Evolutionary conservation across 2,797 vertebrate genomes (phyloP), one percentile per base, ranked within the genome.

Genomic region (Mus spretus): DNA sequence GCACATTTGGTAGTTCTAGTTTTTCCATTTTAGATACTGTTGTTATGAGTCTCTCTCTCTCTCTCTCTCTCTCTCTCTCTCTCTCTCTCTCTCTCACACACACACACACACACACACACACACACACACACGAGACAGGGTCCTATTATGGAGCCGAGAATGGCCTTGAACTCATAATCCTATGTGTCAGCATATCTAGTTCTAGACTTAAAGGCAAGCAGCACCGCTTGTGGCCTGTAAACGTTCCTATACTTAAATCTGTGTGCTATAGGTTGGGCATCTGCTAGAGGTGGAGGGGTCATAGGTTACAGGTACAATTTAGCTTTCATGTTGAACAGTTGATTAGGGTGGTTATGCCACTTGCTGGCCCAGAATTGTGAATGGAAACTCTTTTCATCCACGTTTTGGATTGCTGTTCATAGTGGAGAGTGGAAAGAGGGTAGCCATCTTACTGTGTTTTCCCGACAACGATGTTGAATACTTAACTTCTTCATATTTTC

Each of bases 11-110:
- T 84, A 6, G 44, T 96, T 92, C 19, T 12, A 24, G 1, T 11
- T 87, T 96, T 92, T 92, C n/a, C n/a, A 7, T 94, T 90, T 85
- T 37, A 94, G 37, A 86, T 75, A 70, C 17, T 92, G 28, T 20
- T 80, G 70, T 17, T 37, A 26, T 80, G 59, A 40, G 14, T 78
- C 26, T 79, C 59, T 78, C 26, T 79, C 8, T 89, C 5, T 70
- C 15, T n/a, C 15, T 19, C 34, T 8, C 67, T 19, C 15, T 19
- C 31, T 34, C 31, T 67, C 65, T 67, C 5, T 24, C 57, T 22
- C 57, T 22, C 19, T 6, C 20, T 22, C 57, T 37, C 2, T 85
- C 67, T 34, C 3, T 44, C 5, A 34, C 34, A 37, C 24, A 47
- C 24, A 19, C 15, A 20, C 17, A 78, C 6, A 19, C 75, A 22